Base-by-base conservation (phyloP, 1,140 invertebrate species). In the Ceratina calcarata region DNA sequence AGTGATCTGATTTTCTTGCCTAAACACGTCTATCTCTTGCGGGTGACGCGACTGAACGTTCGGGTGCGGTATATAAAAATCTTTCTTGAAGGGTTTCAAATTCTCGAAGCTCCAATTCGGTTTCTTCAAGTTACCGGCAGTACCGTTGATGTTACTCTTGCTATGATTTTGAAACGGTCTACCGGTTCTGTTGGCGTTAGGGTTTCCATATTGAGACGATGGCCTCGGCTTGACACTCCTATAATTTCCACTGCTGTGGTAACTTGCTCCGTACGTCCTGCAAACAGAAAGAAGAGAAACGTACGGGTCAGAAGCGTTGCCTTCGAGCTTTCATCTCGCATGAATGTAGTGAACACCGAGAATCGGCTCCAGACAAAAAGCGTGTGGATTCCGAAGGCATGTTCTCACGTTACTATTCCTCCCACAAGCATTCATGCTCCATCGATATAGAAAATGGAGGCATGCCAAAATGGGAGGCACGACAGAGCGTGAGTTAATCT, bases 71-170 rank as follows among this genome's bases (percentile, higher is more conserved):
- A 96, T 94, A 90, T 99, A 99, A 86, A 99, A 99, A 91, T 99
- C 96, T 93, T 99, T 99, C 90, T 98, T 97, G 92, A 99, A 98
- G 16, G 97, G 97, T 75, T 95, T 94, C 20, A 99, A 92, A 66
- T 94, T 94, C 81, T 95, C 94, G 37, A 95, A 92, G 84, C 96
- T 96, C 97, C 97, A 99, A 85, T 96, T 95, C 6, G 96, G 96
- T 82, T 96, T 96, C 16, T 95, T 92, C 77, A 98, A 92, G 78
- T 93, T 94, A 70, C 95, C 94, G 13, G 96, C 96, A 27, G 95
- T 93, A 27, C 93, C 91, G 81, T 94, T 92, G 69, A 92, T 66
- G 6, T 58, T 66, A 37, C 22, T 53, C 53, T 32, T 57, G 49
- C 51, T 82, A 75, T 92, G 90, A 73, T 90, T 90, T 64, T 88